Evolutionary conservation across 2,113 vertebrate species (phyloP).

Genomic region (Protomyctophum bolini): DNA sequence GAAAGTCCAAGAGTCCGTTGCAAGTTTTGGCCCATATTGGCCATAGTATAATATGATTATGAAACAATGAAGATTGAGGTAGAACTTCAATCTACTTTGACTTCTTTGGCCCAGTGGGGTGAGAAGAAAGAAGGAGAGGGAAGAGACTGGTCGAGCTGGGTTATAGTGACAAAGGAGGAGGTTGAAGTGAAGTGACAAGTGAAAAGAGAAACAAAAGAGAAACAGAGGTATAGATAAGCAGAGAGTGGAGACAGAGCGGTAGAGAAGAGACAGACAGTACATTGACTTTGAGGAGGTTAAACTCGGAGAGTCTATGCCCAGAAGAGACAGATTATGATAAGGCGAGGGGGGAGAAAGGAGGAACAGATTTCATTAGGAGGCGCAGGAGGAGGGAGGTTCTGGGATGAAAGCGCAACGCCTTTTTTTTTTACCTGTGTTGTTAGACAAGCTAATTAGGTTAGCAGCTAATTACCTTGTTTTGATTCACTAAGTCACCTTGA

Average conservation of each 20-base stretch:
- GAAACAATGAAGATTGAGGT: too few species aligned
- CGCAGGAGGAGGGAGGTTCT: constrained; percentile 23
- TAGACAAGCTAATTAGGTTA: constrained; percentile 70
- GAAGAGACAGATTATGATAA: constrained; percentile 71
- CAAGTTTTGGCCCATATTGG: too few species aligned
- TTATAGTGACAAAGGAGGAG: constrained; percentile 24
- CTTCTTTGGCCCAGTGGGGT: background rate
- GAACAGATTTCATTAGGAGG: constrained; percentile 70
- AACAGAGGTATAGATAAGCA: background rate
- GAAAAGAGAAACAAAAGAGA: constrained; percentile 3
- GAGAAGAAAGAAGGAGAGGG: constrained; percentile 16
- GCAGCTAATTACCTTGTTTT: constrained; percentile 69
- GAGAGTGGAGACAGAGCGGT: constrained; percentile 26
- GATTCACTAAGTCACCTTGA: constrained; percentile 72
- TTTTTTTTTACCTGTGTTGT: constrained; percentile 45
- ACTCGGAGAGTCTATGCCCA: constrained; percentile 65
- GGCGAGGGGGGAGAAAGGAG: constrained; percentile 60
- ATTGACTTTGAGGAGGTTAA: constrained; percentile 77
- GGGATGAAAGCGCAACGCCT: constrained; percentile 30
- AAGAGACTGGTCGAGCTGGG: constrained; percentile 26
- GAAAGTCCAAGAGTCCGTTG: too few species aligned
- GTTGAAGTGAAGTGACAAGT: background rate
- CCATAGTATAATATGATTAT: too few species aligned
- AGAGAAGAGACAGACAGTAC: constrained; percentile 38
- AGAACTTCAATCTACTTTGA: too few species aligned